Evolutionary conservation across 2,113 vertebrate species (phyloP), one percentile per base, ranked within the genome.

Genomic region (Cisticola juncidis): DNA sequence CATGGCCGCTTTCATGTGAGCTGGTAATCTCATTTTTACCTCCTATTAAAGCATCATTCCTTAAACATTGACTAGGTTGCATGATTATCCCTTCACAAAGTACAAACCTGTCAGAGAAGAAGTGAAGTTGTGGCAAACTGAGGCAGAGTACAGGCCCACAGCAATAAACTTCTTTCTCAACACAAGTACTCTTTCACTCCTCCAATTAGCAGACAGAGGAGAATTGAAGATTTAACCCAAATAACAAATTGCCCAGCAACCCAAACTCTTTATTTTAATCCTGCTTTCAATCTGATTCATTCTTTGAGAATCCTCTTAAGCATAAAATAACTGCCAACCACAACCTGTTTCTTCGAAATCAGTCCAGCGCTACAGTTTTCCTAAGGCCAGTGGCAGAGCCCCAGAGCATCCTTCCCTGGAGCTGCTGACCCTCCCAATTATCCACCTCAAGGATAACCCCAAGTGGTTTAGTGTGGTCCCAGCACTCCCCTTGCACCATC

Each of bases 401-500:
- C 14, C 9, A 6, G 53, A 22, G 4, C 47, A 36, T 16, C 47
- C 14, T 5, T 5, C 25, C 73, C 25, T 40, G n/a, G 33, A 74
- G 69, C 42, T 65, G 70, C 10, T 15, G 6, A 16, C 25, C 33
- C 47, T 47, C 58, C 57, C 17, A 70, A 35, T 47, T 38, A 38
- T 47, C 51, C 66, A 4, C 18, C 21, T 38, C 31, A 36, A 53
- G 56, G 54, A 65, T 11, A 83, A 77, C 15, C 8, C 50, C 38
- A 38, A 61, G 48, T 5, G 61, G 29, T 53, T 70, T 9, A 36
- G 31, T 8, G 38, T 6, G n/a, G 21, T 48, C 21, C 56, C 45
- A 84, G 73, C 26, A 64, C 33, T 50, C 54, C 29, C n/a, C 38
- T 15, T 26, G 5, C 23, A 14, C 8, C 0, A 0, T 35, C 7